Evolutionary conservation across 2,113 vertebrate species (phyloP), one percentile per base, ranked within the genome.

Genomic region (Desmodus rotundus): DNA sequence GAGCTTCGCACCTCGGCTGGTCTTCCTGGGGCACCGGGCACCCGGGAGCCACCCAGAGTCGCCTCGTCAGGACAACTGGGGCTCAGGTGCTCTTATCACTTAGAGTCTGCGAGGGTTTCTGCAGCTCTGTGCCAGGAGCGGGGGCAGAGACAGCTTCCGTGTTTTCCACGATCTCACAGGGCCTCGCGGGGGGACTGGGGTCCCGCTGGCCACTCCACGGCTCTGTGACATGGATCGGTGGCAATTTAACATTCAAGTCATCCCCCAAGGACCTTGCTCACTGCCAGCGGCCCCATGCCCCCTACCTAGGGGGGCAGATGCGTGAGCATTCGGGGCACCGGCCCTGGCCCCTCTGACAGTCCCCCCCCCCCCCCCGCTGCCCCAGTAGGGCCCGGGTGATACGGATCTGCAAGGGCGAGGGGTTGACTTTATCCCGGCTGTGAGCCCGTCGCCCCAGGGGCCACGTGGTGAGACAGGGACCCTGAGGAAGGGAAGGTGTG

Each of bases 321-420:
- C 10, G n/a, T 2, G 7, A 33, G 20, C 17, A 4, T 19, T 1
- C 2, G 26, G 36, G 47, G 26, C 24, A 17, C 15, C 0, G 0
- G 20, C 3, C 0, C 31, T 28, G 20, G 41, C 61, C 65, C 19
- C 31, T 45, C 31, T 1, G 8, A 2, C 5, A 7, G 38, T 3
- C 11, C 6, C 33, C 65, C 5, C 14, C 65, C 5, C 14, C 33
- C 12, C 9, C 5, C 13, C 1, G 17, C 4, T 6, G 33, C n/a
- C n/a, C n/a, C n/a, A n/a, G n/a, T n/a, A n/a, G 54, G 83, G 58
- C 20, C n/a, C 11, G 43, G 65, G 22, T 36, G 16, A 5, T 2
- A 0, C 0, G 7, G n/a, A 2, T 7, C 80, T 24, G 26, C 43
- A 20, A 1, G 0, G 81, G 6, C 1, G 6, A 2, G 19, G 28